Conservation (phyloP, 2,797 vertebrate genomes). For the Hephaestus fuliginosus region DNA sequence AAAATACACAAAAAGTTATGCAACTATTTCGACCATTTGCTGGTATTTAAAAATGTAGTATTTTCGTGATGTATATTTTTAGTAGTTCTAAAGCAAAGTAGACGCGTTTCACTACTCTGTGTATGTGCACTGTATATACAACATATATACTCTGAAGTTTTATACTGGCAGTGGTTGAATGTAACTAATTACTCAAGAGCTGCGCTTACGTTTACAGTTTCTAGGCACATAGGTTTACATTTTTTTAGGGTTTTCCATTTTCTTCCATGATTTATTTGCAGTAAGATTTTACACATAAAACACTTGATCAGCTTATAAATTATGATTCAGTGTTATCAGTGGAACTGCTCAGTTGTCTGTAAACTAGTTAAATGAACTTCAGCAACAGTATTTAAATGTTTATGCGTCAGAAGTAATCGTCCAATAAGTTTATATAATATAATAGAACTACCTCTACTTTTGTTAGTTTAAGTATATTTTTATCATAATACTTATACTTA, state of each 20-base stretch:
- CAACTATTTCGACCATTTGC: not conserved
- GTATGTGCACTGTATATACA: not conserved
- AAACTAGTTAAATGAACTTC: not conserved
- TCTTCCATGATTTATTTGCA: not conserved
- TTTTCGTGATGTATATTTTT: not conserved
- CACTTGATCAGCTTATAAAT: not conserved
- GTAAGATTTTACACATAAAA: not conserved
- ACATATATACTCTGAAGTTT: not conserved
- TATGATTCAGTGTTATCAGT: not conserved
- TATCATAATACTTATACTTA: not conserved
- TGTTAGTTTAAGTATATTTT: not conserved
- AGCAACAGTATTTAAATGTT: not conserved
- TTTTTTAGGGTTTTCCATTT: not conserved
- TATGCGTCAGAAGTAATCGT: not conserved
- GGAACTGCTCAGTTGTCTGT: not conserved
- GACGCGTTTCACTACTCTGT: not conserved
- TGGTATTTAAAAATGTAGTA: not conserved
- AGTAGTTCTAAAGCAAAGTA: not conserved
- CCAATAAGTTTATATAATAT: not conserved
- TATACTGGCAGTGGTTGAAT: no score
- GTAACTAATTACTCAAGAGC: no score
- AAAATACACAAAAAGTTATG: not conserved
- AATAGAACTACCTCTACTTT: not conserved
- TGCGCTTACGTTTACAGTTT: not conserved
- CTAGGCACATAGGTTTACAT: not conserved